Base-by-base conservation (phyloP, 2,888 invertebrate genomes). In the Drosophila dives region DNA sequence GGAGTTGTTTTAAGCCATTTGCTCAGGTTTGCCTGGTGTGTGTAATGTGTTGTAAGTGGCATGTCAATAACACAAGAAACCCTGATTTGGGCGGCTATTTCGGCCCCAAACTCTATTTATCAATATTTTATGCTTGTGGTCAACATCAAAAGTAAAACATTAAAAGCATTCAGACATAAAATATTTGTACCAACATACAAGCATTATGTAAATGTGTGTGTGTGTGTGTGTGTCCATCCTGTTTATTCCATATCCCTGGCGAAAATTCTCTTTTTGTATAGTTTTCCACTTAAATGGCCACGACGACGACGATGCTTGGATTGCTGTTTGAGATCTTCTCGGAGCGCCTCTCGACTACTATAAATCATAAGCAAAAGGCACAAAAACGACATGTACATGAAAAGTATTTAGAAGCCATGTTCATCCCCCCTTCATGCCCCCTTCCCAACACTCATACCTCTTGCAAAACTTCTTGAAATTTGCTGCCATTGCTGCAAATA, bases 311-410 rank as follows among this genome's bases (percentile, higher is more conserved):
- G 66, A 32, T 63, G 55, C 54, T 50, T 64, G 56, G 40, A 20
- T 61, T 26, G 64, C 59, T 59, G 59, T 53, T 53, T 51, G 69
- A 72, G 72, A 76, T 75, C 71, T 72, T 82, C 70, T 66, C 50
- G 45, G 61, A 38, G 45, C 29, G 51, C 61, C 33, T 36, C 40
- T 29, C 73, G n/a, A n/a, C 63, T 62, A 45, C 68, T 64, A 89
- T 86, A 89, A 89, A 86, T 86, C 86, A 86, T 81, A 86, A 81
- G 85, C 74, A 86, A 80, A 77, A 86, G 84, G 75, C 73, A 72
- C 73, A 83, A 88, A 85, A 84, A 85, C 69, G 75, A 83, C 69
- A 79, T 78, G 75, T 75, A 89, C 74, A 81, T 75, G 86, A 66
- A 77, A 72, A 79, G 70, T 75, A 75, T 86, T 85, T 87, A 70